phyloP scores from a whole-genome alignment of 2,888 invertebrate species.

The Chrysolina oricalcia region DNA sequence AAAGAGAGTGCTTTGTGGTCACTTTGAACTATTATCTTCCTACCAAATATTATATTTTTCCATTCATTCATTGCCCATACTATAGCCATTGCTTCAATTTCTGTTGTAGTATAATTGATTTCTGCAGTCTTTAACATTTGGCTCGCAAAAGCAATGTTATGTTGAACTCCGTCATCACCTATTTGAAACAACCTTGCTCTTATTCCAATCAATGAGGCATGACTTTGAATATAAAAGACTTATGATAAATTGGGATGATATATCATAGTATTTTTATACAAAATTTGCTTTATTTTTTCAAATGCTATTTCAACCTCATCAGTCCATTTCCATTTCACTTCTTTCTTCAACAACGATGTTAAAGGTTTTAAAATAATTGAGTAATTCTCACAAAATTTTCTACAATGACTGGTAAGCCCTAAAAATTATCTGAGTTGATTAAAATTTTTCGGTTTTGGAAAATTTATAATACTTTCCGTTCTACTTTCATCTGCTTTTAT shows the following conservation, averaged over 20 bases:
- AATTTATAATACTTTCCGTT: conserved; percentile 30
- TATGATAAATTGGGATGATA: not conserved
- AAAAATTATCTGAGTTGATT: conserved; percentile 35
- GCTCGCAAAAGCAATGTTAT: not conserved
- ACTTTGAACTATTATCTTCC: not conserved
- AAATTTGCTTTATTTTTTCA: not conserved
- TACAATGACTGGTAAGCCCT: conserved; percentile 36
- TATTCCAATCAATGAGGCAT: not conserved
- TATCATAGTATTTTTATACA: not conserved
- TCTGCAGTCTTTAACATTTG: not conserved
- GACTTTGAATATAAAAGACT: not conserved
- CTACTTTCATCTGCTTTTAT: conserved; percentile 31
- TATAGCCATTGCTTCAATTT: not conserved
- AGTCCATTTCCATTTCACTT: not conserved
- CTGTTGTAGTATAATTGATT: not conserved
- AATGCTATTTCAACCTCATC: not conserved
- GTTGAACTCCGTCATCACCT: not conserved
- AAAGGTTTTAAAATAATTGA: too few species aligned
- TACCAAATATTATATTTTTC: not conserved
- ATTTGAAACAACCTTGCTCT: conserved; percentile 11
- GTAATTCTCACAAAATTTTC: conserved; percentile 33
- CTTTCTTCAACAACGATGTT: not conserved
- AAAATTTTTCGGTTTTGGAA: conserved; percentile 36
- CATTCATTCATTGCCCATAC: not conserved
- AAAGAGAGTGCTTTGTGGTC: not conserved